Evolutionary conservation across 2,113 vertebrate genomes (phyloP).

Genomic region (Neomonachus schauinslandi): DNA sequence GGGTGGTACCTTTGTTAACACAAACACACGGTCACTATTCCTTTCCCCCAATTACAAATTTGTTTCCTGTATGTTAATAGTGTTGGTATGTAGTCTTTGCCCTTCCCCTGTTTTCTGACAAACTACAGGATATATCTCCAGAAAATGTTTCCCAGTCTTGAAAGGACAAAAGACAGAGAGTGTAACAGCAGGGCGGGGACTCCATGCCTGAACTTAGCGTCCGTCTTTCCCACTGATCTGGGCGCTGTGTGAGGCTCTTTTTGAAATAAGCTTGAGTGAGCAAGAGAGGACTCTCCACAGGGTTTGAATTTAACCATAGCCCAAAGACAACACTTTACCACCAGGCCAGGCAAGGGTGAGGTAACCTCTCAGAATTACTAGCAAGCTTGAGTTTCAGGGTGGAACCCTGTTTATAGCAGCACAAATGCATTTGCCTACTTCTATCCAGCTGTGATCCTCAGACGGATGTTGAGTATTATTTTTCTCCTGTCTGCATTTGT

Average conservation of each 20-base stretch:
- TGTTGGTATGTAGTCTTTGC: conserved; percentile 41
- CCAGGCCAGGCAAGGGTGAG: conserved; percentile 53
- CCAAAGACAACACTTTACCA: conserved; percentile 74
- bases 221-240: conserved; percentile 76
- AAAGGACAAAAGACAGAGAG: conserved; percentile 73
- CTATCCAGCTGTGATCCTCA: conserved; percentile 43
- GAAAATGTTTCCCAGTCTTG: conserved; percentile 57
- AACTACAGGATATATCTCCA: conserved; percentile 59
- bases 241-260: conserved; percentile 73
- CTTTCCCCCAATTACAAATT: not conserved
- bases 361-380: conserved; percentile 76
- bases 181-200: conserved; percentile 49
- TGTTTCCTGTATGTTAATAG: conserved; percentile 57
- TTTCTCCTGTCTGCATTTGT: conserved; percentile 54
- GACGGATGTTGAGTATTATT: conserved; percentile 48
- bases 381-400: conserved; percentile 57
- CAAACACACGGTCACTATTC: not conserved
- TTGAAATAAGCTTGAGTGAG: conserved; percentile 79
- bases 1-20: conserved; percentile 41
- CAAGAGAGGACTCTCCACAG: conserved; percentile 69
- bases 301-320: conserved; percentile 78
- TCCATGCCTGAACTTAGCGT: conserved; percentile 59
- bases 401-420: conserved; percentile 66
- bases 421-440: conserved; percentile 68
- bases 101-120: conserved; percentile 59